phyloP scores from a whole-genome alignment of 2,888 invertebrate species.

The Andrena marginata region DNA sequence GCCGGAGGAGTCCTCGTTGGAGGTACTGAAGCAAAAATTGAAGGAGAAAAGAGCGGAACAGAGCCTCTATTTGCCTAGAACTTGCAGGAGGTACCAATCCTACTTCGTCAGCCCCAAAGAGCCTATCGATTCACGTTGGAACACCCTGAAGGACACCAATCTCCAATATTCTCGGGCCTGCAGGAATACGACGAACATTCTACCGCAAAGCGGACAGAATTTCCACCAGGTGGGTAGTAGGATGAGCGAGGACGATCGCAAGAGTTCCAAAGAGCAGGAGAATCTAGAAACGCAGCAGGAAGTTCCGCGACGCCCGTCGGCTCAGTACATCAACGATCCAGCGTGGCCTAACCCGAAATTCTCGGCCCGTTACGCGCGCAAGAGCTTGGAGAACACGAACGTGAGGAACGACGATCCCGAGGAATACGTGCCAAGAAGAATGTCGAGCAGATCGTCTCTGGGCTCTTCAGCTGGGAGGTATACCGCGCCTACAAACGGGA shows the following conservation, averaged over 20 bases:
- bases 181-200: conserved; percentile 43
- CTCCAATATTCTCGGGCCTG: conserved; percentile 14
- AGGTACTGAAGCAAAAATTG: conserved; percentile 72
- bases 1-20: conserved; percentile 63
- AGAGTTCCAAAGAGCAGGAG: not conserved
- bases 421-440: not conserved
- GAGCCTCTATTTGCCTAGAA: conserved; percentile 76
- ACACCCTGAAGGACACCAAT: conserved; percentile 34
- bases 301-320: not conserved
- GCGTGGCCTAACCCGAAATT: conserved; percentile 54
- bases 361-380: conserved; percentile 66
- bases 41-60: conserved; percentile 76
- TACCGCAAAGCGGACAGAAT: not conserved
- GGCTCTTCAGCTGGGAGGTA: not conserved
- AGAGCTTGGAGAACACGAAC: conserved; percentile 77
- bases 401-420: conserved; percentile 36
- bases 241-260: conserved; percentile 25
- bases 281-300: not conserved
- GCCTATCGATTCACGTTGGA: not conserved
- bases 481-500: not conserved
- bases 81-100: conserved; percentile 71
- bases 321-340: not conserved
- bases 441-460: not conserved
- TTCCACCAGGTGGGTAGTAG: not conserved
- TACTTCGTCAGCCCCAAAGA: conserved; percentile 44